Base-by-base conservation (phyloP, 2,797 vertebrate genomes). In the Cuniculus paca region DNA sequence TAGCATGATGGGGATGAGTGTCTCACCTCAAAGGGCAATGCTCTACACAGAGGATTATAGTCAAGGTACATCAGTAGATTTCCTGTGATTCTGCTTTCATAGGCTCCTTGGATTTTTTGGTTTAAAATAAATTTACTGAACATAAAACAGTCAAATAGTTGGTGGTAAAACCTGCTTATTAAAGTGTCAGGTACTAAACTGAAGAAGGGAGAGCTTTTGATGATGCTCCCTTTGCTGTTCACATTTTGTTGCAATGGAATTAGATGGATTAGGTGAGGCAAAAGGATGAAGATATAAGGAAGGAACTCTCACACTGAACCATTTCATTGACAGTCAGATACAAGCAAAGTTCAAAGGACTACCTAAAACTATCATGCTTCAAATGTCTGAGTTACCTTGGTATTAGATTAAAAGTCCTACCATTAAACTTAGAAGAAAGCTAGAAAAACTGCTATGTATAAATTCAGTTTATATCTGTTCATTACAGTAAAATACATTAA, bases 91-190 rank as follows among this genome's bases (percentile, higher is more conserved):
- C 94, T 96, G 87, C 88, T 87, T 94, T 85, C 88, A 81, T 28
- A 93, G 86, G 6, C 10, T 77, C 52, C 70, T 82, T 42, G 39
- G 58, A 58, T 36, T 60, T 97, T 96, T 78, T 93, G 68, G 79
- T 91, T 93, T 96, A 93, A 95, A 97, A 97, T 96, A 42, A 95
- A 97, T 95, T 65, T 97, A 96, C 54, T 72, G 16, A 95, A 95
- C 39, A 95, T 84, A 91, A 80, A 90, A 88, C 97, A 94, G 58
- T 68, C 39, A 74, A 98, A 95, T 93, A 85, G 84, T 72, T 90
- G 93, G 56, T 95, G 88, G 84, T 42, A 82, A 93, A 97, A 97
- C 84, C 81, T 3, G 56, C 95, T 96, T 95, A 91, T 72, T 58
- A 88, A 97, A 91, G 45, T 14, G 16, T 60, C n/a, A 90, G 13